Evolutionary conservation across 2,113 vertebrate species (phyloP), one percentile per base, ranked within the genome.

Genomic region (Vanacampus margaritifer): DNA sequence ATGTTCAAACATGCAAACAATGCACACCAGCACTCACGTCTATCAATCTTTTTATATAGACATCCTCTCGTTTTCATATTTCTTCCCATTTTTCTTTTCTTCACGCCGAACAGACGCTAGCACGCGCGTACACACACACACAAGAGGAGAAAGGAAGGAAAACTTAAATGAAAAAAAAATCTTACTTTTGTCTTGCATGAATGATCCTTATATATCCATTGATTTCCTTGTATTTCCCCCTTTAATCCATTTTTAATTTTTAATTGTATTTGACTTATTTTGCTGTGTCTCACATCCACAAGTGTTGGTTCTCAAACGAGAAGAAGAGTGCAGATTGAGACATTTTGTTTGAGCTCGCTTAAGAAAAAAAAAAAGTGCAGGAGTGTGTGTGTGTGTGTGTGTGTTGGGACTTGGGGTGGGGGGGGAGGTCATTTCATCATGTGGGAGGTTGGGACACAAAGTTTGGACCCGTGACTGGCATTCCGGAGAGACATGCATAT

Each of bases 401-500:
- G n/a, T n/a, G n/a, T n/a, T n/a, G n/a, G n/a, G n/a, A n/a, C n/a
- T n/a, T 36, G 58, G 36, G 95, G 16, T 21, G 26, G 19, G 1
- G 36, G 37, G 60, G 60, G 60, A 95, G 94, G 96, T 97, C 95
- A 96, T 97, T 99, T 88, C 88, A 89, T 97, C 94, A 94, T 95
- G 95, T 96, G 95, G 94, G 97, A 97, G 96, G 95, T 94, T 96
- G 97, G 95, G 88, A 89, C 88, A 97, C 96, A 97, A 94, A 94
- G 94, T 99, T 98, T 95, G 95, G 94, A 94, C 95, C 95, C 95
- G 95, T 98, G 96, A 99, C 97, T 96, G 94, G 95, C 95, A 98
- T 99, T 97, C 95, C 94, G 94, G 95, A 95, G 94, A 95, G 95
- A 97, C 96, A 94, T 95, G 96, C 96, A 98, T 98, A 99, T 97